Evolutionary conservation across 2,888 invertebrate genomes (phyloP).

Genomic region (Callyntrura guangdongensis): DNA sequence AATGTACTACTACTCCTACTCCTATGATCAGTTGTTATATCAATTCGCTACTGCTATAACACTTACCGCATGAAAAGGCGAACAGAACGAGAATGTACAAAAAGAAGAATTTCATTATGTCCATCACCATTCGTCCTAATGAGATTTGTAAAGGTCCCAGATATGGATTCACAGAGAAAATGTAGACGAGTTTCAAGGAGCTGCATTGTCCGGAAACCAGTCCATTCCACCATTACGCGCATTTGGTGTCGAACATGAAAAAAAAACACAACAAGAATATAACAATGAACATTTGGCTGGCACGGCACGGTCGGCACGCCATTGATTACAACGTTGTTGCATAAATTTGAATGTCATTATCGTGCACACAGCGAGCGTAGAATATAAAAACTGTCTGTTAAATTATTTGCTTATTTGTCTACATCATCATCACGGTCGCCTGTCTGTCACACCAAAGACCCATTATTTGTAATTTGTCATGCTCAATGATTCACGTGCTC

Average conservation of each 20-base stretch:
- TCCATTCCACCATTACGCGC: not conserved
- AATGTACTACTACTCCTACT: not conserved
- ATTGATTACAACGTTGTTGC: no score
- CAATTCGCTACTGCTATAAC: not conserved
- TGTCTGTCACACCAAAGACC: no score
- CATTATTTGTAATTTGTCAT: no score
- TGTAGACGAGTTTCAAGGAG: slow-evolving; percentile 89
- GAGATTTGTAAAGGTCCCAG: slow-evolving; percentile 89
- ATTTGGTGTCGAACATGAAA: not conserved
- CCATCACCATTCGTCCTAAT: slow-evolving; percentile 88
- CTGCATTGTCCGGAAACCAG: slow-evolving; percentile 85
- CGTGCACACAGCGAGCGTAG: no score
- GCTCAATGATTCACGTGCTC: no score
- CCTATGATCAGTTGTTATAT: not conserved
- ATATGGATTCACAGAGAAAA: slow-evolving; percentile 89
- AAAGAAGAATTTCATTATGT: slow-evolving; percentile 89
- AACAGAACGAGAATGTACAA: slow-evolving; percentile 88
- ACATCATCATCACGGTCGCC: no score
- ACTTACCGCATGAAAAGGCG: slow-evolving; percentile 88
- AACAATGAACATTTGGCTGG: not conserved
- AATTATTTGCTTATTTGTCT: no score
- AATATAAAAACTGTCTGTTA: no score
- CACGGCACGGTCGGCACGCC: no score
- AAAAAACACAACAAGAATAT: not conserved
- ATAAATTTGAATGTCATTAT: no score